phyloP scores from a whole-genome alignment of 2,113 vertebrate species.

The Trochalopteron elliotii region DNA sequence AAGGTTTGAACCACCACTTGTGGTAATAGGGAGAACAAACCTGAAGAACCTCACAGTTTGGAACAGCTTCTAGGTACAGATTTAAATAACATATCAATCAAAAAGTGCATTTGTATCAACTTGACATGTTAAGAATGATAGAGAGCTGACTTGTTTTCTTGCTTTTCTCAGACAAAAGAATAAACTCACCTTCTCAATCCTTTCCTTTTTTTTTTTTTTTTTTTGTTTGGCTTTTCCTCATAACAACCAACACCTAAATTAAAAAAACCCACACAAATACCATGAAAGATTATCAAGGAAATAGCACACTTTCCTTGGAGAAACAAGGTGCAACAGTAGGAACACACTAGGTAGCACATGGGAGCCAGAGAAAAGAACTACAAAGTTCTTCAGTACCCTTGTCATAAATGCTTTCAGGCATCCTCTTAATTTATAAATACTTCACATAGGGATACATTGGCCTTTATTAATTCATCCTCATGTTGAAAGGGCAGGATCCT shows the following conservation, averaged over 20 bases:
- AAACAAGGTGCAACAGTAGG: background rate
- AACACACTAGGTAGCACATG: background rate
- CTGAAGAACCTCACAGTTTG: background rate
- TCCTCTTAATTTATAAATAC: background rate
- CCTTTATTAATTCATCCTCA: background rate
- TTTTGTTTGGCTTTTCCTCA: background rate
- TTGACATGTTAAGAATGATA: background rate
- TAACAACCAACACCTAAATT: background rate
- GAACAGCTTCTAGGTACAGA: background rate
- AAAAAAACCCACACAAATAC: background rate
- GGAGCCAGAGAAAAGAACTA: background rate
- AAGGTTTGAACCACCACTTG: background rate
- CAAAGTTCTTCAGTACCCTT: background rate
- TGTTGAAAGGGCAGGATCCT: background rate
- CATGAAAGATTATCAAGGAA: background rate
- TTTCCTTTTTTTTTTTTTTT: background rate
- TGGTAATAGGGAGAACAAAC: background rate
- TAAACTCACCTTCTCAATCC: background rate
- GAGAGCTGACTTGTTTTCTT: background rate
- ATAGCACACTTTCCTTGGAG: background rate
- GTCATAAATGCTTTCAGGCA: background rate
- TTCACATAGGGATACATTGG: rapidly evolving
- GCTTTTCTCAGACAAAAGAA: background rate
- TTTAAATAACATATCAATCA: rapidly evolving
- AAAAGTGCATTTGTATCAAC: background rate